Conservation (phyloP, 1,140 invertebrate genomes). For the Listronotus bonariensis region DNA sequence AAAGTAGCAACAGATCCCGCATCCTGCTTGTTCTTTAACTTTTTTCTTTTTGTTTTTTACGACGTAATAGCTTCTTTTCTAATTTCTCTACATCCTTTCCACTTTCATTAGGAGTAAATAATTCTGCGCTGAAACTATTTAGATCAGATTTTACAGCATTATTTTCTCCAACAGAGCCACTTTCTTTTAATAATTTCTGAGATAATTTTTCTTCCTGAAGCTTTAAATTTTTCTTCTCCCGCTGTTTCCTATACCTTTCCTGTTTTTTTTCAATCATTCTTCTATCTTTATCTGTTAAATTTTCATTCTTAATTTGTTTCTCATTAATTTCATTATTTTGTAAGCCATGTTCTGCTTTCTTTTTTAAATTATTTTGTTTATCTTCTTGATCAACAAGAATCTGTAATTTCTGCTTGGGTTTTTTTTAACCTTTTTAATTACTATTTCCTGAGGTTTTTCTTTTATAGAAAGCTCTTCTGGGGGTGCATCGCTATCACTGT, state of each 20-base stretch:
- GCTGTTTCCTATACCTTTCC: slow-evolving; percentile 36
- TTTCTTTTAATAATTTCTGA: neutral
- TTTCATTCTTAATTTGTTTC: slow-evolving; percentile 22
- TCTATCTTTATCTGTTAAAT: slow-evolving; percentile 18
- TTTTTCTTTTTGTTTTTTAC: slow-evolving; percentile 20
- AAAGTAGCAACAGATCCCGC: slow-evolving; percentile 40
- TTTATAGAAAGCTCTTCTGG: slow-evolving; percentile 40
- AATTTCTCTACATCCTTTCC: neutral
- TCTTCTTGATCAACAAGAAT: slow-evolving; percentile 37
- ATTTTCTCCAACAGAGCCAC: slow-evolving; percentile 1
- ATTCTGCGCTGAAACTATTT: no score
- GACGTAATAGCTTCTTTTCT: slow-evolving; percentile 13
- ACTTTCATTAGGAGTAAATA: no score
- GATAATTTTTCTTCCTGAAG: slow-evolving; percentile 13
- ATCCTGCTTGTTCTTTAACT: slow-evolving; percentile 24
- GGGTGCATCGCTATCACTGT: slow-evolving; percentile 43
- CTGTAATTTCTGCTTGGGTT: slow-evolving; percentile 34
- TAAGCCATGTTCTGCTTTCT: slow-evolving; percentile 10
- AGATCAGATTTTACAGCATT: no score
- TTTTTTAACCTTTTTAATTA: slow-evolving; percentile 38
- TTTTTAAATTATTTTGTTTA: slow-evolving; percentile 33
- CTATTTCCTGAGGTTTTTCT: slow-evolving; percentile 30
- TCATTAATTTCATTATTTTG: slow-evolving; percentile 3
- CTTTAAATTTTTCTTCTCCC: slow-evolving; percentile 31
- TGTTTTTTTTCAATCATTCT: slow-evolving; percentile 30